Conservation (phyloP, 1,140 invertebrate species). For the Sitophilus oryzae region DNA sequence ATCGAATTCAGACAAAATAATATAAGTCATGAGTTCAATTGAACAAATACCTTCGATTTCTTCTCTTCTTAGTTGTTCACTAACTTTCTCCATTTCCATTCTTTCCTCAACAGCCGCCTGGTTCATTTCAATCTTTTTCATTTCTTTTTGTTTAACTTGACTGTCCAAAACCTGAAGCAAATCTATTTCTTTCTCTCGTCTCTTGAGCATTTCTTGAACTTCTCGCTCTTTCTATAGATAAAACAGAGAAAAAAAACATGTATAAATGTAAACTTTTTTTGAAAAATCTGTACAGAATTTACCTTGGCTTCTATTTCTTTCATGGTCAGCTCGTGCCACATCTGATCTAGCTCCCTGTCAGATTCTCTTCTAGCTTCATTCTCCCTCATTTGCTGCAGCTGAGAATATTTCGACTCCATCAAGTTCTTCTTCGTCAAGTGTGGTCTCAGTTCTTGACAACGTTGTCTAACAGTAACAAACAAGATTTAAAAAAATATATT, state of each 20-base stretch:
- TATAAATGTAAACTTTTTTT: no score
- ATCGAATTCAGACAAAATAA: no score
- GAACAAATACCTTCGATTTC: constrained; percentile 31
- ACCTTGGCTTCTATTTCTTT: constrained; percentile 35
- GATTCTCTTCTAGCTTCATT: constrained; percentile 37
- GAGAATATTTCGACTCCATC: constrained; percentile 36
- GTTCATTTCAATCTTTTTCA: constrained; percentile 29
- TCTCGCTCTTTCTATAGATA: constrained; percentile 35
- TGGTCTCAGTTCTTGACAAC: constrained; percentile 34
- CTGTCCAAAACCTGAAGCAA: constrained; percentile 32
- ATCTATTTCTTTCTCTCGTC: constrained; percentile 26
- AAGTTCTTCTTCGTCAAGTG: constrained; percentile 30
- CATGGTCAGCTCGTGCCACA: constrained; percentile 37
- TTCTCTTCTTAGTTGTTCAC: constrained; percentile 31
- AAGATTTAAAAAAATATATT: no score
- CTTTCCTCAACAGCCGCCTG: constrained; percentile 31
- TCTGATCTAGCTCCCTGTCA: constrained; percentile 36
- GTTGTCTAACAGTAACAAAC: no score
- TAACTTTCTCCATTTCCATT: constrained; percentile 31
- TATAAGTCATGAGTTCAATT: no score
- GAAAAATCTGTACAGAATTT: no score
- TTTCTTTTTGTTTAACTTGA: constrained; percentile 37
- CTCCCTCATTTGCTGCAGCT: constrained; percentile 42
- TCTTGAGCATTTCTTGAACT: constrained; percentile 33
- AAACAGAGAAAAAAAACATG: no score